phyloP scores from a whole-genome alignment of 1,140 invertebrate species.

The Ephestia elutella region DNA sequence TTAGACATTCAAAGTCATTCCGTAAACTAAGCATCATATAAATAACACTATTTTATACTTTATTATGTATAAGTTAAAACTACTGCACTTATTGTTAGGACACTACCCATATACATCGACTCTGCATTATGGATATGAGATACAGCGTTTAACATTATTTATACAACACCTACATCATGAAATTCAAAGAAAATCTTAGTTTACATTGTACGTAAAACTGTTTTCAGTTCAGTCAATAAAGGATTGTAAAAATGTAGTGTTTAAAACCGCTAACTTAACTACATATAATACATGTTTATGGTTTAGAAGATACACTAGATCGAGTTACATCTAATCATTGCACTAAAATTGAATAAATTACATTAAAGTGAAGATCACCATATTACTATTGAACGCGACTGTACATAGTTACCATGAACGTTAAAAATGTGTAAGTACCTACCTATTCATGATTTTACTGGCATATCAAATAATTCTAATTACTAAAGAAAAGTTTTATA shows the following conservation, averaged over 20 bases:
- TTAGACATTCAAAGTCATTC: slow-evolving; percentile 62
- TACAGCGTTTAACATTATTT: slow-evolving; percentile 44
- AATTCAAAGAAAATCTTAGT: slow-evolving; percentile 46
- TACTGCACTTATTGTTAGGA: slow-evolving; percentile 59
- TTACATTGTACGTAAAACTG: slow-evolving; percentile 51
- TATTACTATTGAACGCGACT: slow-evolving; percentile 37
- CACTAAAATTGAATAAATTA: slow-evolving; percentile 72
- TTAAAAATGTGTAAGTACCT: slow-evolving; percentile 24
- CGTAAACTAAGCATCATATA: slow-evolving; percentile 70
- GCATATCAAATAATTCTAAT: slow-evolving; percentile 18
- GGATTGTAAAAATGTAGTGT: slow-evolving; percentile 52
- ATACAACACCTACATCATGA: slow-evolving; percentile 50
- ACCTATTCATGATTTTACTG: slow-evolving; percentile 32
- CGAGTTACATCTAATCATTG: slow-evolving; percentile 71
- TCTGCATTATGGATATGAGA: slow-evolving; percentile 55
- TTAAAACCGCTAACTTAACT: slow-evolving; percentile 57
- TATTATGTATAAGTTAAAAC: slow-evolving; percentile 61
- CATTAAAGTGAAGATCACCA: slow-evolving; percentile 59
- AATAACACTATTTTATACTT: slow-evolving; percentile 70
- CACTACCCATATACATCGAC: slow-evolving; percentile 55
- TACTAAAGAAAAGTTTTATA: slow-evolving; percentile 27
- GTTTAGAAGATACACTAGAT: slow-evolving; percentile 50
- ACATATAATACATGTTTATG: slow-evolving; percentile 53
- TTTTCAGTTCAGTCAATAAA: slow-evolving; percentile 58
- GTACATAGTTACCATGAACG: slow-evolving; percentile 25